A percentile compares a stretch with the other conserved stretches of the same genome.
Evolutionary conservation across 2,888 invertebrate genomes (phyloP).

Genomic region (Chloroclystis v-ata): DNA sequence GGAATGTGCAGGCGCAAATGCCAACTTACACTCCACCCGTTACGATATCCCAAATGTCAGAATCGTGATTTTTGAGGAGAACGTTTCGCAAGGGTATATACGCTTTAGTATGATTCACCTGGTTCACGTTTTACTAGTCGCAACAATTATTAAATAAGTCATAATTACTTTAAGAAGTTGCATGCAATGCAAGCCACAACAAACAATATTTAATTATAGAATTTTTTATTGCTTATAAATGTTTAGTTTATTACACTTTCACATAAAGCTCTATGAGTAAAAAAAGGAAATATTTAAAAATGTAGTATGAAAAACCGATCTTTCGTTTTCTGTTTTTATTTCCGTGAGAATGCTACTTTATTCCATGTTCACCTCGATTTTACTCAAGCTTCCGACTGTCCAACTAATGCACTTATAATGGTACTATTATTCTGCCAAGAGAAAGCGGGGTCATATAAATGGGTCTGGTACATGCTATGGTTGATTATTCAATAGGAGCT

Average conservation of each 20-base stretch:
- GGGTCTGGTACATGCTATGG: constrained; percentile 34
- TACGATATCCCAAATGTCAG: constrained; percentile 70
- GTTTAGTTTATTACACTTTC: too few species aligned
- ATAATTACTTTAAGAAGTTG: constrained; percentile 8
- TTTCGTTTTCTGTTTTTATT: background rate
- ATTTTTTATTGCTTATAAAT: too few species aligned
- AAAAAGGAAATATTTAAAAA: too few species aligned
- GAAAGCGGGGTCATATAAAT: constrained; percentile 54
- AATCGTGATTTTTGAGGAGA: constrained; percentile 73
- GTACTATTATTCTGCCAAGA: constrained; percentile 50
- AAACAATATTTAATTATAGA: too few species aligned
- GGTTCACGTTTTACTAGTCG: constrained; percentile 18
- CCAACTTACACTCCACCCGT: constrained; percentile 62
- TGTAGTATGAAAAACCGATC: too few species aligned
- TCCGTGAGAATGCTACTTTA: background rate
- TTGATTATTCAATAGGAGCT: constrained; percentile 20
- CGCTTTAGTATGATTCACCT: constrained; percentile 34
- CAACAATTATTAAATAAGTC: constrained; percentile 16
- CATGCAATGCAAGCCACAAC: too few species aligned
- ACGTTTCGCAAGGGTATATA: constrained; percentile 59
- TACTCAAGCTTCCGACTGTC: constrained; percentile 39
- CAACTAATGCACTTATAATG: constrained; percentile 70
- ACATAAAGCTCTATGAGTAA: too few species aligned
- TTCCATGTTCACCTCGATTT: constrained; percentile 3
- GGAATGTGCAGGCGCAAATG: constrained; percentile 64